Conservation (phyloP, 2,113 vertebrate species). For the Vidua chalybeata region DNA sequence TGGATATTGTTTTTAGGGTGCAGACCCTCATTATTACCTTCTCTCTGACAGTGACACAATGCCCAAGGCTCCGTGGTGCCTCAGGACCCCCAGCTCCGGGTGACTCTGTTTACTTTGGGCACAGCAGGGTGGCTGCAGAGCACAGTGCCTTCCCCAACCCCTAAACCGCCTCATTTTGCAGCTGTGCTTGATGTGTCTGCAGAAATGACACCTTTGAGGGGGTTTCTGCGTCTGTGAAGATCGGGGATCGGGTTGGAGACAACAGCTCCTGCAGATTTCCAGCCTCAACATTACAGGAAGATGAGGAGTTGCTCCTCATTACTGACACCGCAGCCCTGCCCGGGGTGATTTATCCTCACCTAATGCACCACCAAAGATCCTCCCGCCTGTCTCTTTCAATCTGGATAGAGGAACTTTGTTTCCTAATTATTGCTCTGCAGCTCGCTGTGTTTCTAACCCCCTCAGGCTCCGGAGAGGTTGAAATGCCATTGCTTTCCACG, state of each 20-base stretch:
- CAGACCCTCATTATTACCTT: background rate
- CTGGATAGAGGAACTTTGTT: background rate
- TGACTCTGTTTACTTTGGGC: background rate
- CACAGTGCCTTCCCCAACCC: background rate
- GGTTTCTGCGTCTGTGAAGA: background rate
- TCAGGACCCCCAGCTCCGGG: rapidly evolving
- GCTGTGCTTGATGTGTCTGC: background rate
- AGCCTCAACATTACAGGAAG: rapidly evolving
- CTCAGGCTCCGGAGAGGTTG: background rate
- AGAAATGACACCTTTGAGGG: background rate
- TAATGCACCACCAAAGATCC: background rate
- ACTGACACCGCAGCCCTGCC: background rate
- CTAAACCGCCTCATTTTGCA: background rate
- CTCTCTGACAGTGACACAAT: background rate
- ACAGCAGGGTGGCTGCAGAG: background rate
- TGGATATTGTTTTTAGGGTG: background rate
- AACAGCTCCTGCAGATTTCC: rapidly evolving
- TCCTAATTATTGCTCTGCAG: background rate
- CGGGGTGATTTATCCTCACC: background rate
- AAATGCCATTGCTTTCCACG: background rate
- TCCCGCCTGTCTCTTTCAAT: background rate
- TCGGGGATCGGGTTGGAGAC: background rate
- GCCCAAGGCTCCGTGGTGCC: background rate
- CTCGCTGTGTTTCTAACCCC: constrained; percentile 29
- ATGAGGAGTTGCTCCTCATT: background rate